Base-by-base conservation (phyloP, 2,888 invertebrate species). In the Pristionchus exspectatus region DNA sequence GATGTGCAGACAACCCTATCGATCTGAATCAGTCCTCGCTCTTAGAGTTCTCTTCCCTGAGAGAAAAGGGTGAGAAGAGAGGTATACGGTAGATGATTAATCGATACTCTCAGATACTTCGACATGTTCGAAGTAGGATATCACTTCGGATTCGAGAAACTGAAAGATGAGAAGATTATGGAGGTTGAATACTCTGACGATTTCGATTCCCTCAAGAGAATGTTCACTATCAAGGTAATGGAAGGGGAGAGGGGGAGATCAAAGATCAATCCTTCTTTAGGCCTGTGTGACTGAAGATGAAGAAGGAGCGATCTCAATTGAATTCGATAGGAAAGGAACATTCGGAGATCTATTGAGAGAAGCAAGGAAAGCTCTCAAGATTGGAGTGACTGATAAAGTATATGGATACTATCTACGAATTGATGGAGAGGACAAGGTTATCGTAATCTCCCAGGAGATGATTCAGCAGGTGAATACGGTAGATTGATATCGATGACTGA, bases 271-370 rank as follows among this genome's bases (percentile, higher is more conserved):
- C 27, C n/a, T 5, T 69, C 7, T 3, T 27, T 33, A 77, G 66
- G 90, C 91, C 12, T 88, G 69, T n/a, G 27, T 69, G 69, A 69
- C 69, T 24, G 69, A n/a, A 69, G 69, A 69, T 69, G 69, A 93
- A 18, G 93, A 92, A 21, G 90, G 90, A 12, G 90, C 90, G 18
- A 89, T 90, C 59, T 87, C 90, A 30, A 85, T 93, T 66, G 92
- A 92, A n/a, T 93, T 91, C 83, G 91, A 91, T 4, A 85, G 90
- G 16, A 89, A 91, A 66, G 93, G 93, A 50, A 89, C 90, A 12
- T 90, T 93, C 38, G 93, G 93, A 7, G 93, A 93, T 54, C 88
- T 93, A 63, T 90, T 93, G 38, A 90, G 93, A 5, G 93, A 93
- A 85, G 87, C 92, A 54, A 91, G 93, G 2, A 89, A 93, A 30